These are phyloP conservation scores for Paratrypauchen microcephalus DNA, from an alignment of 2,797 vertebrate genomes.

Conservation along the genomic window DNA sequence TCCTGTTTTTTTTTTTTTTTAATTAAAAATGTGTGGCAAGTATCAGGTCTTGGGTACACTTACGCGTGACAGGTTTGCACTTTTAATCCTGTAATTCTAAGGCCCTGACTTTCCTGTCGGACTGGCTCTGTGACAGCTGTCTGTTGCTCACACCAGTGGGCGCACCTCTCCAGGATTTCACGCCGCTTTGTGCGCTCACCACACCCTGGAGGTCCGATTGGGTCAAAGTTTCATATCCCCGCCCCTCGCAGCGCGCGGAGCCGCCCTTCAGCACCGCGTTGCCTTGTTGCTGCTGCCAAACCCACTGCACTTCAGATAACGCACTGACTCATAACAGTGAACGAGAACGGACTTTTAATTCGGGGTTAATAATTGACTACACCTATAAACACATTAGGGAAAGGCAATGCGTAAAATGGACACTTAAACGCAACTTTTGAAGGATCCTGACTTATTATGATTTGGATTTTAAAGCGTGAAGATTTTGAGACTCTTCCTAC, in stretches of 20 bases:
- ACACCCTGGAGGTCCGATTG: constrained; percentile 68
- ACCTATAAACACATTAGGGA: background rate
- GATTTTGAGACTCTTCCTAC: background rate
- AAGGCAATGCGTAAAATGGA: constrained; percentile 22
- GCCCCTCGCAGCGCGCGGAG: constrained; percentile 42
- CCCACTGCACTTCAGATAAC: constrained; percentile 40
- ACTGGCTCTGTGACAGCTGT: constrained; percentile 34
- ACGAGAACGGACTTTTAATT: constrained; percentile 24
- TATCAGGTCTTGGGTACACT: background rate
- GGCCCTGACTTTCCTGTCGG: background rate
- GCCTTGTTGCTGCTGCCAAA: constrained; percentile 59
- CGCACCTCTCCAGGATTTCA: constrained; percentile 67
- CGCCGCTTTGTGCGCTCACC: constrained; percentile 28
- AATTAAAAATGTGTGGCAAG: background rate
- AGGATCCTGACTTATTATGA: constrained; percentile 11
- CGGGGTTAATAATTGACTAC: constrained; percentile 4
- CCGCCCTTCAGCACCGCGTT: constrained; percentile 52
- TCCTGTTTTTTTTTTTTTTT: background rate
- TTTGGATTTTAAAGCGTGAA: constrained; percentile 17
- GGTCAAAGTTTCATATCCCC: constrained; percentile 73
- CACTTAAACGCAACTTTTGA: constrained; percentile 14
- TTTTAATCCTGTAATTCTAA: background rate
- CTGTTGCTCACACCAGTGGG: constrained; percentile 63
- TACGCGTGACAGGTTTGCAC: background rate
- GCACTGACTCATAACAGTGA: constrained; percentile 7